Evolutionary conservation across 2,888 invertebrate genomes (phyloP), one percentile per base, ranked within the genome.

Genomic region (Drosophila picticornis): DNA sequence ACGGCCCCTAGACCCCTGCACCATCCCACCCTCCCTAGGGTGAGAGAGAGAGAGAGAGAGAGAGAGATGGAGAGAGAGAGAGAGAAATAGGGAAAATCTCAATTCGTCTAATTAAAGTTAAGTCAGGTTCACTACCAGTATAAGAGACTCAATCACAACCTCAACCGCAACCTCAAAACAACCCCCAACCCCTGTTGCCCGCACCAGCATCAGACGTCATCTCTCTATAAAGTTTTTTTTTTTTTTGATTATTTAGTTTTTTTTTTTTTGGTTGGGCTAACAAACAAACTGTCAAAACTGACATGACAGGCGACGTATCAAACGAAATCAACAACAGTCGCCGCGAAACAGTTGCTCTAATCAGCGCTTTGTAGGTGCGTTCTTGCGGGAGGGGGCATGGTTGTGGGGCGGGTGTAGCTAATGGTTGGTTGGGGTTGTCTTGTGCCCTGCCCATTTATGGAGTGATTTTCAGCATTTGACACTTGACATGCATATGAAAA

Each of bases 401-500:
- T 46, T 16, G 36, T 13, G 27, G 48, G n/a, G n/a, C 5, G 50
- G n/a, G 50, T 43, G 70, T 40, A 53, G 51, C 48, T 25, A 51
- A n/a, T 60, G 55, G 38, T 48, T 29, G 40, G 51, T 6, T 31
- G 36, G 25, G 38, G 31, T 36, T 58, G 40, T 40, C 67, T 19
- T 75, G 75, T 51, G 29, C n/a, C n/a, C 10, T 57, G 38, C 38
- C 76, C 77, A 76, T 80, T 79, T 79, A 80, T 76, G 76, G 76
- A 76, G 64, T 70, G 76, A 86, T 84, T 85, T 80, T 77, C 80
- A 73, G 63, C 79, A 71, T 79, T 88, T 91, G 90, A 90, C 90
- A 92, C 90, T 90, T 92, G 91, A 92, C 92, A 91, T 91, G 92
- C 91, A 92, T 93, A 93, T 92, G 91, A 92, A 91, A 93, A 93